Evolutionary conservation across 2,113 vertebrate species (phyloP).

Genomic region (Myiozetetes cayanensis): DNA sequence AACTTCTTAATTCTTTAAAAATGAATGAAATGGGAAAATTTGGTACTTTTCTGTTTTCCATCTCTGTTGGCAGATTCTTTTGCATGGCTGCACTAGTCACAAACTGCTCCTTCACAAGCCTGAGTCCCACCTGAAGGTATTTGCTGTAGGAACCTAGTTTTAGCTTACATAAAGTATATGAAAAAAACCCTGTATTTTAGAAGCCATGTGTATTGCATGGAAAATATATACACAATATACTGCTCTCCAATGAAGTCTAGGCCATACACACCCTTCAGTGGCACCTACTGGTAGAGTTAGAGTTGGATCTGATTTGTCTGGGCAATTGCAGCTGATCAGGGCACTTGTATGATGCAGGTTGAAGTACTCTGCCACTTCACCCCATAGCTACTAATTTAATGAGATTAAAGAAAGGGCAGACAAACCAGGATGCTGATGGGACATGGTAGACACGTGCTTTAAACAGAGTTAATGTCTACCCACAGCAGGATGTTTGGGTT

Average conservation of each 20-base stretch:
- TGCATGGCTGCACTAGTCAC: neutral
- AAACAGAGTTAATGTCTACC: neutral
- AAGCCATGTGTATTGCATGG: neutral
- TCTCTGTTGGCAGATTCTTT: neutral
- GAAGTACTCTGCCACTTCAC: neutral
- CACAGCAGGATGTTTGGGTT: neutral
- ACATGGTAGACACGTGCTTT: accelerated
- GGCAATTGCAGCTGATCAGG: neutral
- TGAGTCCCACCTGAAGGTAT: neutral
- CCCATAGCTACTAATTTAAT: too few species aligned
- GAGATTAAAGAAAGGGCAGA: too few species aligned
- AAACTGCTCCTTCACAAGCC: neutral
- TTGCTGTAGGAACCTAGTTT: neutral
- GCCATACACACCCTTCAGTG: accelerated
- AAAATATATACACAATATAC: neutral
- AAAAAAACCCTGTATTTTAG: neutral
- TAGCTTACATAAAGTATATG: neutral
- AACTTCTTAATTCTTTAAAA: neutral
- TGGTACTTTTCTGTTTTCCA: neutral
- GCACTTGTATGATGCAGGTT: neutral
- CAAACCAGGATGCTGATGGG: neutral
- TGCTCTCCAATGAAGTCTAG: neutral
- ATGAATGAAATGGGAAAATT: neutral
- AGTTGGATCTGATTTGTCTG: neutral
- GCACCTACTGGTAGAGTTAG: neutral